phyloP scores from a whole-genome alignment of 2,113 vertebrate genomes.

The Sebastes fasciatus region DNA sequence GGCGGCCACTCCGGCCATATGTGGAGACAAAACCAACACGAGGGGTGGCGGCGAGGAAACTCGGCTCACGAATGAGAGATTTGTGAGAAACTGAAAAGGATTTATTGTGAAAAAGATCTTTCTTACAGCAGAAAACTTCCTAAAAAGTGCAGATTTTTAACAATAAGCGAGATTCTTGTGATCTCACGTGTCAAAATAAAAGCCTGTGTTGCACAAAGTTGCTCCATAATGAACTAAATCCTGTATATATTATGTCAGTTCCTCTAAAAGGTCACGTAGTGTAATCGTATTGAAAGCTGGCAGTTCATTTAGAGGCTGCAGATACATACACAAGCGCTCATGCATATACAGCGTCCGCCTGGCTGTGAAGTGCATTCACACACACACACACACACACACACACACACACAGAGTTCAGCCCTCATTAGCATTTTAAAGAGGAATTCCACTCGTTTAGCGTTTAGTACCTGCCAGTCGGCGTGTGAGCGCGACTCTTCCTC shows the following conservation, averaged over 20 bases:
- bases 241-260: conserved; percentile 29
- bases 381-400: not conserved
- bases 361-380: no score
- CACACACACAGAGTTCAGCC: conserved; percentile 25
- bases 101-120: not conserved
- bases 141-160: not conserved
- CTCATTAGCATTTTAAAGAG: conserved; percentile 77
- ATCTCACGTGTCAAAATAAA: conserved; percentile 23
- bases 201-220: conserved; percentile 12
- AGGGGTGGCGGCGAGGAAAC: not conserved
- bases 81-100: not conserved
- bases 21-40: conserved; percentile 80
- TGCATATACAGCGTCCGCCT: conserved; percentile 38
- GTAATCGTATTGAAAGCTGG: conserved; percentile 42
- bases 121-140: not conserved
- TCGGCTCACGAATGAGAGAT: not conserved
- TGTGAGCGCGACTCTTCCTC: conserved; percentile 34
- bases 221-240: conserved; percentile 41
- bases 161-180: not conserved
- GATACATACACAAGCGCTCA: conserved; percentile 43
- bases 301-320: conserved; percentile 61
- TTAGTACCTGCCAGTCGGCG: conserved; percentile 67
- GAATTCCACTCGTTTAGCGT: conserved; percentile 59
- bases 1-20: conserved; percentile 88
- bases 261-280: conserved; percentile 62